Evolutionary conservation across 2,797 vertebrate genomes (phyloP).

Genomic region (Urosaurus nigricauda): DNA sequence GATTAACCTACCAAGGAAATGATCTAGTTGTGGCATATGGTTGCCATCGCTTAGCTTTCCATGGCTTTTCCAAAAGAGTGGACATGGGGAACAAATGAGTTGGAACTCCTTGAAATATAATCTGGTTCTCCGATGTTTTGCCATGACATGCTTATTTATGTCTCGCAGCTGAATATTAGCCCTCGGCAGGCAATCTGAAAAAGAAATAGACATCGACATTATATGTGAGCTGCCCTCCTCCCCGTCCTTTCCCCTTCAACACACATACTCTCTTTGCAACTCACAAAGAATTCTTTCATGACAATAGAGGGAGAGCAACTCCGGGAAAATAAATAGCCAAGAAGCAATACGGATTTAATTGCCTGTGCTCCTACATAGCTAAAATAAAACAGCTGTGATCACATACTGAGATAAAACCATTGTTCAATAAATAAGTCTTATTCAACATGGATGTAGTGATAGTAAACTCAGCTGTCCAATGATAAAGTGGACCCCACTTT

Average conservation of each 20-base stretch:
- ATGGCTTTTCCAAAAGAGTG: background rate
- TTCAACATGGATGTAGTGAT: constrained; percentile 71
- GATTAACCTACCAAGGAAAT: constrained; percentile 9
- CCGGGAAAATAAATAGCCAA: constrained; percentile 81
- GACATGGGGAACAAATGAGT: background rate
- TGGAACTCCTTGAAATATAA: constrained; percentile 38
- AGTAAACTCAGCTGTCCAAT: constrained; percentile 75
- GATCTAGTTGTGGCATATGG: background rate
- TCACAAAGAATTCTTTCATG: constrained; percentile 78
- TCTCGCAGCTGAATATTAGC: constrained; percentile 49
- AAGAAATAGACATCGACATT: constrained; percentile 40
- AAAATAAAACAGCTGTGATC: constrained; percentile 84
- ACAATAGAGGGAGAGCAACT: constrained; percentile 71
- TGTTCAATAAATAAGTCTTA: constrained; percentile 79
- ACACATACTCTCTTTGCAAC: constrained; percentile 63
- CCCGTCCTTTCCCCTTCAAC: constrained; percentile 43
- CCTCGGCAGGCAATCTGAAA: constrained; percentile 56
- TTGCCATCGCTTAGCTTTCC: constrained; percentile 10
- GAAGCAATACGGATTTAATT: constrained; percentile 81
- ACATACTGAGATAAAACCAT: constrained; percentile 78
- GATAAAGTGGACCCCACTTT: constrained; percentile 57
- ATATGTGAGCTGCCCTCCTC: constrained; percentile 7
- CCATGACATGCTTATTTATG: constrained; percentile 51
- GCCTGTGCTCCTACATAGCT: constrained; percentile 73
- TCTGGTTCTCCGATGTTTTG: constrained; percentile 18